Base-by-base conservation (phyloP, 2,797 vertebrate species). In the Natrix natrix region DNA sequence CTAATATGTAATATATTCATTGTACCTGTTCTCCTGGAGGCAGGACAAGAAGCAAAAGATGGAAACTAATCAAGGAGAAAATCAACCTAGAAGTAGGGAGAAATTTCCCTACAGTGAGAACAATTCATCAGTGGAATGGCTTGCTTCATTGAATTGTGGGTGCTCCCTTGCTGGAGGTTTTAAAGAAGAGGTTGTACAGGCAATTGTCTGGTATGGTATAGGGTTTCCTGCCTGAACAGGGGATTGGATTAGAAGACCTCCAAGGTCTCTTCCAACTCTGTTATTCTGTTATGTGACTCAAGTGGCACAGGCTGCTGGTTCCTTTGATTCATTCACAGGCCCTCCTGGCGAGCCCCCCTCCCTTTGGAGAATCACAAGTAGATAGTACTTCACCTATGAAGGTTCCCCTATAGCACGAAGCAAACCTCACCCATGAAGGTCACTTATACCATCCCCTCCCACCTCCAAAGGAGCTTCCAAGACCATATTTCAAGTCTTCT, bases 401-500 rank as follows among this genome's bases (percentile, higher is more conserved):
- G 61, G 94, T 57, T 43, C 2, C 43, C 43, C 43, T 43, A 43
- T 43, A 43, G 1, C 43, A 43, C 43, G 4, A 43, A 43, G 43
- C 43, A 43, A 43, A 3, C 20, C 22, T 60, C 59, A 60, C 20
- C 59, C 59, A 24, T 60, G 59, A 24, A 5, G 55, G 28, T 26
- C 10, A 0, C 24, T 93, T 55, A 0, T n/a, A 52, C 89, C 12
- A 5, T 2, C 91, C 91, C 66, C 59, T 69, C 0, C 48, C 57
- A n/a, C 86, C 91, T 26, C 4, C 1, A 28, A 69, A 1, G 0
- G 63, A 88, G 93, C 90, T 94, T 55, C 5, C 20, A 66, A 89
- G 91, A 1, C 93, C n/a, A 0, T 89, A 69, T 93, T 93, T 91
- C 92, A 94, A 93, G 93, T 20, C 87, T 43, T 90, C 54, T 87